phyloP scores from a whole-genome alignment of 2,888 invertebrate genomes.

The Scaptomyza tumidula region DNA sequence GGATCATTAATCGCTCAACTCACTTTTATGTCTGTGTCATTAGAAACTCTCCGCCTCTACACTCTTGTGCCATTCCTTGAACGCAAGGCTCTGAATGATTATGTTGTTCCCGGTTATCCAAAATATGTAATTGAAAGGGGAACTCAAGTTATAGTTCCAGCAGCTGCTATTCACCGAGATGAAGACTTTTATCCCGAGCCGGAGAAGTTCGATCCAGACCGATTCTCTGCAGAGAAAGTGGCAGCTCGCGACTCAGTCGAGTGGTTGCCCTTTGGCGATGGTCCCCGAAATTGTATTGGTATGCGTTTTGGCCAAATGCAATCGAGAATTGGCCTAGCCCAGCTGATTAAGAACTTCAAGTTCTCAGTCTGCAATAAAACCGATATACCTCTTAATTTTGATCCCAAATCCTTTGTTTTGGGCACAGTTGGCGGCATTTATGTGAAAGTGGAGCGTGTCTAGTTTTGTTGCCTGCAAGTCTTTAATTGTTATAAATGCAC shows the following conservation, averaged over 20 bases:
- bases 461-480: too few species aligned
- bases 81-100: constrained; percentile 85
- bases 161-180: constrained; percentile 86
- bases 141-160: constrained; percentile 66
- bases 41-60: constrained; percentile 86
- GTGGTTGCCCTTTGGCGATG: constrained; percentile 83
- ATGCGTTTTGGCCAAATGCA: constrained; percentile 82
- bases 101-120: constrained; percentile 85
- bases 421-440: constrained; percentile 53
- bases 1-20: background rate
- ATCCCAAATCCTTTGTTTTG: constrained; percentile 52
- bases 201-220: constrained; percentile 87
- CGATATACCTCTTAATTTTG: constrained; percentile 60
- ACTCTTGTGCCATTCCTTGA: constrained; percentile 85
- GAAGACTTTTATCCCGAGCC: constrained; percentile 85
- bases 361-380: constrained; percentile 68
- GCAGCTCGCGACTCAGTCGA: constrained; percentile 84
- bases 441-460: constrained; percentile 33
- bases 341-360: constrained; percentile 73
- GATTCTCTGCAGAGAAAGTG: constrained; percentile 86
- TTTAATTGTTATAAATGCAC: too few species aligned
- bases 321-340: constrained; percentile 71
- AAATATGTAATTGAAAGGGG: constrained; percentile 85
- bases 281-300: constrained; percentile 82
- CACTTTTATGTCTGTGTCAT: background rate